A percentile compares a stretch with the other conserved stretches of the same genome.
Evolutionary conservation across 2,888 invertebrate species (phyloP).

Genomic region (Ochropleura leucogaster): DNA sequence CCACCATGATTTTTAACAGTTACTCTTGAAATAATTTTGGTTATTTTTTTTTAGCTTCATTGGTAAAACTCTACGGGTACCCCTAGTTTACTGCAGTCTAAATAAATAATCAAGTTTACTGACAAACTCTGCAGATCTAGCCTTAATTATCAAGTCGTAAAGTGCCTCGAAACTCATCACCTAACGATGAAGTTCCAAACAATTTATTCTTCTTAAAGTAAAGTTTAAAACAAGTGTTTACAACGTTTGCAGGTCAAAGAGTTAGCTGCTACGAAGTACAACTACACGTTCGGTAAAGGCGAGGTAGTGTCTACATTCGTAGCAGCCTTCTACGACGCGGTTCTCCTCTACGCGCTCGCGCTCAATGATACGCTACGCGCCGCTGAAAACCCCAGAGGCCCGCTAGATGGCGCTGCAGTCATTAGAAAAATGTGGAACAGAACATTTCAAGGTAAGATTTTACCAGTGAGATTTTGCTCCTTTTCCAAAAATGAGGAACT

Average conservation of each 20-base stretch:
- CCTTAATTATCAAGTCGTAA: slow-evolving; percentile 15
- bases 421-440: slow-evolving; percentile 96
- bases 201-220: slow-evolving; percentile 2
- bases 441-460: slow-evolving; percentile 93
- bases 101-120: slow-evolving; percentile 9
- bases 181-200: not conserved
- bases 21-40: not conserved
- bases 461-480: not conserved
- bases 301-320: slow-evolving; percentile 97
- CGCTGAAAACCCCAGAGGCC: slow-evolving; percentile 84
- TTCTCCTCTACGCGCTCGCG: slow-evolving; percentile 97
- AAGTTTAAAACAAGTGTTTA: not conserved
- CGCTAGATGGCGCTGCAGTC: slow-evolving; percentile 95
- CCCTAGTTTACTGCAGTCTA: not conserved
- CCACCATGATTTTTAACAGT: not conserved
- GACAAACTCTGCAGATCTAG: not conserved
- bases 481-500: not conserved
- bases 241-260: slow-evolving; percentile 91
- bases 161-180: not conserved
- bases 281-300: slow-evolving; percentile 93
- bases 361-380: slow-evolving; percentile 95
- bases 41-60: not conserved
- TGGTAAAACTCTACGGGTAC: not conserved
- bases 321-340: slow-evolving; percentile 98
- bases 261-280: slow-evolving; percentile 92